These are phyloP conservation scores for Clarias platycephalus DNA, from an alignment of 2,797 vertebrate genomes.

Conservation along the genomic window DNA sequence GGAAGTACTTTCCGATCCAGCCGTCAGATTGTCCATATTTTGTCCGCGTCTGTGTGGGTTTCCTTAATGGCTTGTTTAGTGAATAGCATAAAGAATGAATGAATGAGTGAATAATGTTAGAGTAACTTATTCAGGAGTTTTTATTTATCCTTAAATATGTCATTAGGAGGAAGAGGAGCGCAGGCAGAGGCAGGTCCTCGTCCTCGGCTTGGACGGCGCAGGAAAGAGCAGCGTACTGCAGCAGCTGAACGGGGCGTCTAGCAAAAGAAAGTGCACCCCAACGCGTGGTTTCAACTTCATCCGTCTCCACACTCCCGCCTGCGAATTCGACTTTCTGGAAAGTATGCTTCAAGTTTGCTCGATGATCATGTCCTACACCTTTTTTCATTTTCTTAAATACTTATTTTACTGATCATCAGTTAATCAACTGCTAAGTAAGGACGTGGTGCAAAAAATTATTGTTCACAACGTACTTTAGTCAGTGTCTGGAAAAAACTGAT, in stretches of 20 bases:
- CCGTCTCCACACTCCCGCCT: conserved; percentile 72
- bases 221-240: conserved; percentile 91
- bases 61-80: background rate
- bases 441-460: background rate
- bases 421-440: background rate
- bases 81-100: background rate
- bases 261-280: conserved; percentile 72
- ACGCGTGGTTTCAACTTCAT: conserved; percentile 89
- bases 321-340: conserved; percentile 87
- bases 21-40: background rate
- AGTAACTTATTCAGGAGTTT: background rate
- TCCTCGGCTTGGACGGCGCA: conserved; percentile 86
- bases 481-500: background rate
- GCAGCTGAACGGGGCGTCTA: conserved; percentile 71
- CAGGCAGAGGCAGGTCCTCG: conserved; percentile 83
- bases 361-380: background rate
- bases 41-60: background rate
- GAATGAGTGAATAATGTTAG: background rate
- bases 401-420: background rate
- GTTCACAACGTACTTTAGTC: background rate
- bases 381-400: background rate
- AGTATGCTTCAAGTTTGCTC: conserved; percentile 71
- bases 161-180: conserved; percentile 62
- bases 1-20: background rate
- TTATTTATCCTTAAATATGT: background rate